These are phyloP conservation scores for Platalea minor DNA, from an alignment of 2,797 vertebrate genomes.

Conservation along the genomic window DNA sequence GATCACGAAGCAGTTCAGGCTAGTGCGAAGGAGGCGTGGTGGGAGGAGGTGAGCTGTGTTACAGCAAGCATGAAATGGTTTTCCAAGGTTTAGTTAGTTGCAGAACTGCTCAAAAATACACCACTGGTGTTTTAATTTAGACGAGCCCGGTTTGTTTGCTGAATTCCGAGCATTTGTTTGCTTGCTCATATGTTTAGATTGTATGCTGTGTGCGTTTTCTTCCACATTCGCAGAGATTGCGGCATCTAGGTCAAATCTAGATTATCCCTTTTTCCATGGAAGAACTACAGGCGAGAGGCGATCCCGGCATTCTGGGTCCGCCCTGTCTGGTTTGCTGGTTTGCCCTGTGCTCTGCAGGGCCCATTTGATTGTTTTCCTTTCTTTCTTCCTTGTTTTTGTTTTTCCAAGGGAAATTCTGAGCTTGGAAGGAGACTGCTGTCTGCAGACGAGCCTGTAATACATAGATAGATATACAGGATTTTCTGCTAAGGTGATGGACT, in stretches of 20 bases:
- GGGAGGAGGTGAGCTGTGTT: neutral
- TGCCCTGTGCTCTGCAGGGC: neutral
- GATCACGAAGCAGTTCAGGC: neutral
- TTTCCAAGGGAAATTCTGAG: neutral
- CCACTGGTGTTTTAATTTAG: neutral
- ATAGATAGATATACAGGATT: neutral
- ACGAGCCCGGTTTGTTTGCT: neutral
- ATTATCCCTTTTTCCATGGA: constrained; percentile 28
- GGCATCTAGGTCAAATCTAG: constrained; percentile 34
- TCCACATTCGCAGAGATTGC: neutral
- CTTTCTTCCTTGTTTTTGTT: neutral
- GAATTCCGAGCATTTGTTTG: neutral
- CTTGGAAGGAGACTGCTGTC: neutral
- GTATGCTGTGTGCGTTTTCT: neutral
- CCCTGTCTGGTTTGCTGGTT: neutral
- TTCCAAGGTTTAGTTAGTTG: neutral
- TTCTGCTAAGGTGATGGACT: neutral
- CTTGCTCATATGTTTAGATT: neutral
- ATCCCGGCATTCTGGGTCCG: neutral
- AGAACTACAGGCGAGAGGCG: neutral
- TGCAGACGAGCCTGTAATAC: neutral
- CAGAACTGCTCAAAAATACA: neutral
- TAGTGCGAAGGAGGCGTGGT: neutral
- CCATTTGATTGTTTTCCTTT: neutral
- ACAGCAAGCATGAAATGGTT: neutral